These are phyloP conservation scores for Eudasyphora cyanicolor DNA, from an alignment of 2,888 invertebrate genomes.

Conservation along the genomic window DNA sequence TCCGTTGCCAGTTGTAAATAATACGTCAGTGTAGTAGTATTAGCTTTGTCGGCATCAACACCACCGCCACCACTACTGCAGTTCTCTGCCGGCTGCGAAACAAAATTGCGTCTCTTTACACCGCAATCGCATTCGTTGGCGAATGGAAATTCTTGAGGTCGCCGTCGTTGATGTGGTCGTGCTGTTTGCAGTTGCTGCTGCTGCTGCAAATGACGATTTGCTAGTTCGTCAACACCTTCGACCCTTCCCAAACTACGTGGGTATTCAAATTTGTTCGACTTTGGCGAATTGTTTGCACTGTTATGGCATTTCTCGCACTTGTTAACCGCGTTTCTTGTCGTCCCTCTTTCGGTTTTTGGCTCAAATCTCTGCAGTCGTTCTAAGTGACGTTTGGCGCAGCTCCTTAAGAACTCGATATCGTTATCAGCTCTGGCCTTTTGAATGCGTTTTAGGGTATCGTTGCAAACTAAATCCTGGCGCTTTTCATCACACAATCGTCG, in stretches of 20 bases:
- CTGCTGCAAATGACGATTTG: conserved; percentile 29
- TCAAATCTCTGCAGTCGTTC: conserved; percentile 10
- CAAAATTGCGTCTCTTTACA: conserved; percentile 23
- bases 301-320: conserved; percentile 18
- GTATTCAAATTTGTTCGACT: conserved; percentile 1
- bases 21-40: conserved; percentile 59
- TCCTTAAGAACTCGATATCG: conserved; percentile 29
- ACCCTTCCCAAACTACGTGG: conserved; percentile 60
- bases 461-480: conserved; percentile 71
- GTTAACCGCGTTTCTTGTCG: not conserved
- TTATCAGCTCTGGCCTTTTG: conserved; percentile 66
- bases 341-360: not conserved
- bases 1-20: conserved; percentile 76
- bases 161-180: not conserved
- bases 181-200: conserved; percentile 43
- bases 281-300: conserved; percentile 14
- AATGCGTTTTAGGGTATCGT: conserved; percentile 75
- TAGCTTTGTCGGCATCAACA: not conserved
- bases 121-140: conserved; percentile 11
- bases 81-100: not conserved
- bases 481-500: conserved; percentile 71
- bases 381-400: conserved; percentile 43
- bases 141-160: conserved; percentile 26
- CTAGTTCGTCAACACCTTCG: conserved; percentile 55
- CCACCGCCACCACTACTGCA: not conserved